Evolutionary conservation across 2,113 vertebrate species (phyloP), one percentile per base, ranked within the genome.

Genomic region (Nerophis ophidion): DNA sequence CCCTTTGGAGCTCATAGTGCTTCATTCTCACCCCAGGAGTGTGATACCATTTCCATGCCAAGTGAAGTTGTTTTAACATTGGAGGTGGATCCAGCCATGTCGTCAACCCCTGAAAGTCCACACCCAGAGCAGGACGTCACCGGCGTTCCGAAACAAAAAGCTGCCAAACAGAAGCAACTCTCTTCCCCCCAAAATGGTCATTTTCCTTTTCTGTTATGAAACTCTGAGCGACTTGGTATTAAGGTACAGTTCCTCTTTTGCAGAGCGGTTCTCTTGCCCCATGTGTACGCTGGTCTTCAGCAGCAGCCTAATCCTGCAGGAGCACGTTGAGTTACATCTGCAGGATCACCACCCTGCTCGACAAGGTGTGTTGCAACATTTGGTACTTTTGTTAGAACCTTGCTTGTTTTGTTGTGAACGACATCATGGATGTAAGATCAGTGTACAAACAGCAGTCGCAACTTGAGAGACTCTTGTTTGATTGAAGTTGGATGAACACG

Each of bases 261-360:
- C 26, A 91, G 87, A 89, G 34, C 61, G 77, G 0, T 92, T 91
- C 68, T 79, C 91, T n/a, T 98, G 96, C 68, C 94, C 95, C 11
- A 81, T 98, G 84, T 97, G 96, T 77, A 66, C 77, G 8, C 88
- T 94, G 60, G 81, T 90, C 33, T 96, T 76, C 71, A 80, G 57
- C 56, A 81, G 84, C 61, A 15, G 57, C 10, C 62, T 65, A 17
- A 38, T 84, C 52, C 75, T 90, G 48, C 88, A 90, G 61, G 87
- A 90, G 33, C 89, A 91, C 15, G 89, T 90, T 1, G 89, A 90
- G 74, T 33, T 90, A 16, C 90, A 90, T 66, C 73, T 90, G 49
- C 75, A 84, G 55, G 80, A 82, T 7, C 72, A 79, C 19, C 16
- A 0, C 9, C 34, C 47, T 12, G 48, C 35, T 49, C 48, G 66